Conservation (phyloP, 1,140 invertebrate genomes). For the Rhagoletis zephyria region DNA sequence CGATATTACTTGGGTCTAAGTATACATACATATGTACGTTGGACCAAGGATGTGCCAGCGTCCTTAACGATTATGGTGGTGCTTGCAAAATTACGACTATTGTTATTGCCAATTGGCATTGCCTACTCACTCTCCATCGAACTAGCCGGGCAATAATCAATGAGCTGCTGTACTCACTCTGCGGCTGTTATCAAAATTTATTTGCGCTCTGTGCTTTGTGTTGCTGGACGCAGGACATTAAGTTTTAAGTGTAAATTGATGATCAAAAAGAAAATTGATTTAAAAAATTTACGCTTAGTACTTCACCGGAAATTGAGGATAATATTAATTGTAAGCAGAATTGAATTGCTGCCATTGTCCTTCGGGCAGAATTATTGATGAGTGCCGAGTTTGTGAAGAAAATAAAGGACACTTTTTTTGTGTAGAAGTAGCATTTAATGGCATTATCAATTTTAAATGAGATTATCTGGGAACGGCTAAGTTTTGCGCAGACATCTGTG, state of each 20-base stretch:
- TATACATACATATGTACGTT: background rate
- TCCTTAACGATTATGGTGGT: constrained; percentile 39
- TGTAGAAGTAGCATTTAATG: background rate
- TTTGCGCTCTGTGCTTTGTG: background rate
- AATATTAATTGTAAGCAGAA: constrained; percentile 37
- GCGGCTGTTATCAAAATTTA: background rate
- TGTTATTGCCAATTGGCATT: background rate
- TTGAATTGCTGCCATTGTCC: background rate
- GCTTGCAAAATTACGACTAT: constrained; percentile 41
- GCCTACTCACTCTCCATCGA: too few species aligned
- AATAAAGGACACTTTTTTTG: background rate
- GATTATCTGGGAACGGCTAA: too few species aligned
- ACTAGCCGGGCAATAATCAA: too few species aligned
- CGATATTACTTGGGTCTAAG: background rate
- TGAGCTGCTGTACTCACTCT: background rate
- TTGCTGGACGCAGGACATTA: too few species aligned
- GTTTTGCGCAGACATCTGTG: too few species aligned
- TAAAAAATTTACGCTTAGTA: constrained; percentile 46
- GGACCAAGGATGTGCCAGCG: too few species aligned
- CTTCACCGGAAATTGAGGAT: background rate
- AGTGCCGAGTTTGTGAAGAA: background rate
- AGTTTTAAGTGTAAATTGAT: too few species aligned
- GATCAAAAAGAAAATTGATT: constrained; percentile 21
- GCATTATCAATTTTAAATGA: constrained; percentile 32
- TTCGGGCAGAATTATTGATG: constrained; percentile 5